Evolutionary conservation across 2,888 invertebrate species (phyloP), one percentile per base, ranked within the genome.

Genomic region (Julus scanicus): DNA sequence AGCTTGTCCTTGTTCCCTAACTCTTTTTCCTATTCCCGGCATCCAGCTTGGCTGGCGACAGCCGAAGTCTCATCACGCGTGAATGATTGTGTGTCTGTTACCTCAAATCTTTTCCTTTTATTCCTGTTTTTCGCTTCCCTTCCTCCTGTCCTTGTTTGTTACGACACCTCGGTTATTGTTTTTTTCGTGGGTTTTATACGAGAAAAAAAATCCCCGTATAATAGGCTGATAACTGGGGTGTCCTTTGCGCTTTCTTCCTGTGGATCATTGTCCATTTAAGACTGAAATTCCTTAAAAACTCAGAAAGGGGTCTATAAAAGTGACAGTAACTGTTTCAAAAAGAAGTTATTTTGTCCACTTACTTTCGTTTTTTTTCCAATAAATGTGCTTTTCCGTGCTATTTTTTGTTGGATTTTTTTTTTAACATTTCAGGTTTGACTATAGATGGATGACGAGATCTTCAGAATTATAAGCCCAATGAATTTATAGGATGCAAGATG

Each of bases 351-450:
- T 71, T 71, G 71, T 71, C 71, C 20, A 20, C 20, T 71, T 71
- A 71, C 71, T 71, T 71, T 71, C 29, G 71, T n/a, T 71, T 71
- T 53, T 53, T 44, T 71, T 71, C 20, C 71, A 71, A 71, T 71
- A 71, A 71, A 71, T 71, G 71, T 71, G 71, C 71, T 71, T 71
- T 71, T 71, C 71, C 71, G 71, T 71, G 71, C 71, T 71, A 71
- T 29, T 20, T 71, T 20, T 2, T 71, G 53, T 71, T 20, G 8
- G 63, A n/a, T 20, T 20, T 71, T 29, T 71, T 29, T 53, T 53
- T 53, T 1, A 15, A 15, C 53, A 53, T 53, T 53, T 4, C 53
- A 53, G 53, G 15, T 15, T 53, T 8, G 53, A 53, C 2, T 53
- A 9, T 44, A 44, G 44, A 44, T 44, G 8, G 6, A 44, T n/a